Conservation (phyloP, 2,113 vertebrate species). For the Calidris pygmaea region DNA sequence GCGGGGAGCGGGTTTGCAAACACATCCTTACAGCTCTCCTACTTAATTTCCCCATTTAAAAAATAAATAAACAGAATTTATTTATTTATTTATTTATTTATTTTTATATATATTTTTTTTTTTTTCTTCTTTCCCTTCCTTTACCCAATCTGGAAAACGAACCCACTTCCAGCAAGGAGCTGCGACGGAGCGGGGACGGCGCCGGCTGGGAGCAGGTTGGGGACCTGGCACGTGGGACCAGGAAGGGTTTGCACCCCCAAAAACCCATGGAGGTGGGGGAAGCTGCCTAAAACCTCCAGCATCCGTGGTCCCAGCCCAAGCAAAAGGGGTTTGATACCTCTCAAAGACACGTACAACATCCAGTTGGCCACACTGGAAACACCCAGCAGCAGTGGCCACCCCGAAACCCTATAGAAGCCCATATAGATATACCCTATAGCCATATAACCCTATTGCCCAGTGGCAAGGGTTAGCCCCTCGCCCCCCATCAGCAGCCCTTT, state of each 20-base stretch:
- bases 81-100: neutral
- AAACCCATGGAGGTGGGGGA: neutral
- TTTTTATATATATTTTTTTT: neutral
- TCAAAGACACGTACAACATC: rapidly evolving
- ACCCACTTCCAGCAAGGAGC: neutral
- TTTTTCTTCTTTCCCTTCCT: neutral
- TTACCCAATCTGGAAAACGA: neutral
- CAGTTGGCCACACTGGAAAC: neutral
- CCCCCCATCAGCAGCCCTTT: rapidly evolving
- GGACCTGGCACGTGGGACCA: rapidly evolving
- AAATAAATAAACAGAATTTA: neutral
- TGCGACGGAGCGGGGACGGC: neutral
- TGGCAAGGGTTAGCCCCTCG: neutral
- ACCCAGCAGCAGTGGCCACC: neutral
- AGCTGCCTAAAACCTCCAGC: neutral
- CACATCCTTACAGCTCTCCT: neutral
- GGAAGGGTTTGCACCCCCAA: neutral
- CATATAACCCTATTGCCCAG: rapidly evolving
- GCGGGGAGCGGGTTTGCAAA: neutral
- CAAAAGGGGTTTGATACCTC: rapidly evolving
- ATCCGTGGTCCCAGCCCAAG: rapidly evolving
- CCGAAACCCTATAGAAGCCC: neutral
- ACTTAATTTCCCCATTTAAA: neutral
- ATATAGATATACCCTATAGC: neutral
- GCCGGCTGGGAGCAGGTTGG: rapidly evolving